Evolutionary conservation across 2,797 vertebrate species (phyloP), one percentile per base, ranked within the genome.

Genomic region (Prionace glauca): DNA sequence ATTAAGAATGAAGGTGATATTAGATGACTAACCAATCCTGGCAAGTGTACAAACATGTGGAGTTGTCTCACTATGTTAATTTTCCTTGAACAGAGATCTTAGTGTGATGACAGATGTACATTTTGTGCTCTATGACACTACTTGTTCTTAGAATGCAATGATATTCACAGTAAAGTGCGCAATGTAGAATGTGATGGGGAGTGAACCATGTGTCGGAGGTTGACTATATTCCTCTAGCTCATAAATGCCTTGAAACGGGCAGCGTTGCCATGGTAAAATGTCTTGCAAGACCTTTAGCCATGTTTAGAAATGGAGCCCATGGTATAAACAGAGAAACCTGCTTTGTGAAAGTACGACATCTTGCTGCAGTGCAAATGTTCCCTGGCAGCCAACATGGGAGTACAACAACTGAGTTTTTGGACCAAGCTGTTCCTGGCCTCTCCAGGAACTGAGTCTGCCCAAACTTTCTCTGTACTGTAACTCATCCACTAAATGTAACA

Each of bases 361-460:
- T 69, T 92, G 90, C 90, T 10, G 65, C 65, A 92, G 90, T 92
- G 65, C 90, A 92, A 92, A 92, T 92, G 32, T 41, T 92, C 90
- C 60, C 18, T 92, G 62, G 41, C 90, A 92, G 90, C 90, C 90
- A 92, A 92, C 65, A 41, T 67, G 90, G 90, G 67, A 92, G 90
- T 65, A 41, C 62, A 92, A 62, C 62, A 92, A 92, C 62, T n/a
- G 62, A 45, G 36, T 45, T 69, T 92, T 92, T 92, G 90, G 90
- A 92, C 62, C 24, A 67, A 92, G 90, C 81, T 69, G n/a, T 36
- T 91, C 36, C 90, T 92, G 62, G 62, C 62, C 87, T 20, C 65
- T 92, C n/a, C 18, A 69, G n/a, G 62, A 92, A 22, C n/a, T 69
- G 62, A 41, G 62, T 36, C n/a, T 92, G 62, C 24, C 90, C 62